Evolutionary conservation across 2,888 invertebrate genomes (phyloP).

Genomic region (Philereme transversata): DNA sequence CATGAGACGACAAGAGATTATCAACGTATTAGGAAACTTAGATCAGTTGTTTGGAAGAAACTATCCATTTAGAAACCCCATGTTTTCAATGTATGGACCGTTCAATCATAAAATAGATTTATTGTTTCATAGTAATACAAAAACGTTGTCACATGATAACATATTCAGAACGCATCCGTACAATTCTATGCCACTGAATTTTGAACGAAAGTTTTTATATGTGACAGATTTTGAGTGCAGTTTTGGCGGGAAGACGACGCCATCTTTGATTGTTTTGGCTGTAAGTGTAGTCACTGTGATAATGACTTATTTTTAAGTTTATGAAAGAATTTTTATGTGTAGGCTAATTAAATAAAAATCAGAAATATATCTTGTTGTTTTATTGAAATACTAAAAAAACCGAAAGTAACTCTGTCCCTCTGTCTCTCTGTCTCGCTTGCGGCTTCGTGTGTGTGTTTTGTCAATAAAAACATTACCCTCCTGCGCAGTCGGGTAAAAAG

Average conservation of each 20-base stretch:
- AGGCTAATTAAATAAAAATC: too few relatives aligned
- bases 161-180: constrained; percentile 65
- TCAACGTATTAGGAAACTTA: constrained; percentile 87
- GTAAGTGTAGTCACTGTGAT: constrained; percentile 51
- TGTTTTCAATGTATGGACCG: constrained; percentile 88
- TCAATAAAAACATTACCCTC: too few relatives aligned
- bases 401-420: too few relatives aligned
- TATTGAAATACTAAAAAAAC: too few relatives aligned
- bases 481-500: too few relatives aligned
- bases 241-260: constrained; percentile 50
- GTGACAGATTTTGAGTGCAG: constrained; percentile 50
- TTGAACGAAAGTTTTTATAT: constrained; percentile 60
- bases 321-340: background rate
- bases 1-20: constrained; percentile 86
- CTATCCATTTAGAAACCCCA: constrained; percentile 78
- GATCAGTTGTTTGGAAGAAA: constrained; percentile 88
- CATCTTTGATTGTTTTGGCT: constrained; percentile 48
- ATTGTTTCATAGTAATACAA: constrained; percentile 86
- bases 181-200: constrained; percentile 65
- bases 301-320: constrained; percentile 15
- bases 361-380: too few relatives aligned
- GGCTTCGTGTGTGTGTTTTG: too few relatives aligned
- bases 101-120: constrained; percentile 86
- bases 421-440: too few relatives aligned
- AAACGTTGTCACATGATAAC: constrained; percentile 54